Conservation (phyloP, 2,113 vertebrate species). For the Proterorhinus semilunaris region DNA sequence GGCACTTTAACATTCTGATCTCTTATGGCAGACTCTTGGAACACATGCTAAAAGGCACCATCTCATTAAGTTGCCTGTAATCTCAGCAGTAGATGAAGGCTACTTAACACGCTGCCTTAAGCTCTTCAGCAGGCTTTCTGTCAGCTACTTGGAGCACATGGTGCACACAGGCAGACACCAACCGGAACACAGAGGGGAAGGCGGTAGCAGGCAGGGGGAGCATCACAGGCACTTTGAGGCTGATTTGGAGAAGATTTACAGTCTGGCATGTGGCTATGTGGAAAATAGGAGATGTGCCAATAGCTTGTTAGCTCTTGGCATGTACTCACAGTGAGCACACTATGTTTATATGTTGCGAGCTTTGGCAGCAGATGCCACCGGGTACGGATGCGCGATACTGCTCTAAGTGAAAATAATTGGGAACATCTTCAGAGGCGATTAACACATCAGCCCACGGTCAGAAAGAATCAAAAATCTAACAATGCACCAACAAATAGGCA, state of each 20-base stretch:
- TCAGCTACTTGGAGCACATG: slow-evolving; percentile 42
- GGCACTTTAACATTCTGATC: slow-evolving; percentile 30
- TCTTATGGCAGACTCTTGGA: slow-evolving; percentile 35
- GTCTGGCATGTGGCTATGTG: slow-evolving; percentile 61
- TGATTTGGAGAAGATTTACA: slow-evolving; percentile 67
- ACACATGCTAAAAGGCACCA: slow-evolving; percentile 47
- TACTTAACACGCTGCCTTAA: slow-evolving; percentile 70
- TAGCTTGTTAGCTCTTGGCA: slow-evolving; percentile 67
- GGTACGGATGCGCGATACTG: slow-evolving; percentile 19
- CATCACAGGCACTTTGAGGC: slow-evolving; percentile 53
- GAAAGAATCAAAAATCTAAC: neutral
- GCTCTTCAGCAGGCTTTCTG: slow-evolving; percentile 65
- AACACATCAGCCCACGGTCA: slow-evolving; percentile 19
- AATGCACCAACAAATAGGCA: slow-evolving; percentile 11
- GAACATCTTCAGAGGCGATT: slow-evolving; percentile 43
- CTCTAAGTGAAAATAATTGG: slow-evolving; percentile 45
- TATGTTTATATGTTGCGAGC: slow-evolving; percentile 56
- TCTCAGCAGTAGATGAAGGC: slow-evolving; percentile 66
- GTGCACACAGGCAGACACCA: slow-evolving; percentile 51
- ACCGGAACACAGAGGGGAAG: slow-evolving; percentile 34
- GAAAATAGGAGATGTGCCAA: slow-evolving; percentile 61
- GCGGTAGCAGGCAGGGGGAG: slow-evolving; percentile 25
- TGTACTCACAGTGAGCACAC: slow-evolving; percentile 47
- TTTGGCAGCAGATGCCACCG: slow-evolving; percentile 63
- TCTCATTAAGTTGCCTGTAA: slow-evolving; percentile 65